These are phyloP conservation scores for Leguminivora glycinivorella DNA, from an alignment of 1,140 invertebrate species.

Conservation along the genomic window DNA sequence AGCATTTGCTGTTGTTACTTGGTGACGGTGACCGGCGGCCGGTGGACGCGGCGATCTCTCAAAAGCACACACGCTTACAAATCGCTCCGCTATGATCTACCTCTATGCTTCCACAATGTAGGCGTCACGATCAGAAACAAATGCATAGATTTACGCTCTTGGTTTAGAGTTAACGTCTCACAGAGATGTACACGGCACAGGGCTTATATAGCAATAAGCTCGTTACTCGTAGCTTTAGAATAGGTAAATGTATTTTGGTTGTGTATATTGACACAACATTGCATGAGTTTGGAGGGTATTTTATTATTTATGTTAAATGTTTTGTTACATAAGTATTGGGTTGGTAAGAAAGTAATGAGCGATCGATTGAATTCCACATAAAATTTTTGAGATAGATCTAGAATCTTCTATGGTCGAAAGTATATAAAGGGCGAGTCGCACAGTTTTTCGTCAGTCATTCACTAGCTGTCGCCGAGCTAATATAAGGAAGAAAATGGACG, in stretches of 20 bases:
- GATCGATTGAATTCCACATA: too few species aligned
- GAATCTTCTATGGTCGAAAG: too few species aligned
- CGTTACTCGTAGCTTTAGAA: constrained; percentile 66
- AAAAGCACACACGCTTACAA: constrained; percentile 37
- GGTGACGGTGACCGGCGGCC: background rate
- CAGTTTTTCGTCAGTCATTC: too few species aligned
- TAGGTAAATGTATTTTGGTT: constrained; percentile 38
- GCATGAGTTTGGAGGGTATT: constrained; percentile 18
- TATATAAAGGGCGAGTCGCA: too few species aligned
- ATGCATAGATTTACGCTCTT: constrained; percentile 44
- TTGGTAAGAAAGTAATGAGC: too few species aligned
- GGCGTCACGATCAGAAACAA: constrained; percentile 40
- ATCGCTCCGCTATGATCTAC: constrained; percentile 38
- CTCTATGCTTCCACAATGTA: constrained; percentile 42
- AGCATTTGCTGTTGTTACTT: constrained; percentile 69
- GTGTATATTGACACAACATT: constrained; percentile 6
- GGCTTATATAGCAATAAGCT: constrained; percentile 63
- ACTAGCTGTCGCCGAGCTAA: too few species aligned
- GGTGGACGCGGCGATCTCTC: constrained; percentile 4
- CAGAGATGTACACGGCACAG: constrained; percentile 53
- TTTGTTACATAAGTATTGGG: constrained; percentile 16
- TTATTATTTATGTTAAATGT: constrained; percentile 19
- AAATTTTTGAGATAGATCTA: too few species aligned
- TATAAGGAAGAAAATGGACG: too few species aligned
- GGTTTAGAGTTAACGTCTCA: constrained; percentile 53